Conservation (phyloP, 1,140 invertebrate species). For the Aradophagus sp. region DNA sequence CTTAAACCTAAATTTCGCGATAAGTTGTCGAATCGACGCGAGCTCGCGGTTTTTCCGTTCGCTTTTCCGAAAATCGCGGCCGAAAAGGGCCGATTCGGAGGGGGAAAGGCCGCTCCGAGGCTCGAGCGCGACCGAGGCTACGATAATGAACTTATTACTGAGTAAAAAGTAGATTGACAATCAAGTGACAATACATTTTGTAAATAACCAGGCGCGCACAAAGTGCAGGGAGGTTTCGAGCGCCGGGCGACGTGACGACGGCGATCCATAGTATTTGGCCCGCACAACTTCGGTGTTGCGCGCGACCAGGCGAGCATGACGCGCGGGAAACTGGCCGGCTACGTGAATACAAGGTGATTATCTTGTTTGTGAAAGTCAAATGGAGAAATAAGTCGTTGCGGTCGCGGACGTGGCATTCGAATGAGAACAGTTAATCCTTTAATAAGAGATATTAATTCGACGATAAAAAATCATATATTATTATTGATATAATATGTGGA, state of each 20-base stretch:
- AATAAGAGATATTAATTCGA: no score
- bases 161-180: conserved; percentile 71
- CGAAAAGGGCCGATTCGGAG: no score
- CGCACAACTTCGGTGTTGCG: conserved; percentile 62
- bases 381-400: conserved; percentile 9
- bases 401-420: not conserved
- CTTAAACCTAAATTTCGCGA: no score
- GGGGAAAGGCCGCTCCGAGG: no score
- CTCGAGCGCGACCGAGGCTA: conserved; percentile 24
- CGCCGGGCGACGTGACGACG: conserved; percentile 11
- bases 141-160: conserved; percentile 49
- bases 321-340: not conserved
- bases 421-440: no score
- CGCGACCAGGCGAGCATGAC: conserved; percentile 54
- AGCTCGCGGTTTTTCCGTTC: no score
- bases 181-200: conserved; percentile 73
- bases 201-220: conserved; percentile 63
- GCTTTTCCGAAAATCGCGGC: no score
- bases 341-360: conserved; percentile 33
- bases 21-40: no score
- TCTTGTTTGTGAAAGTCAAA: conserved; percentile 38
- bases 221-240: conserved; percentile 44
- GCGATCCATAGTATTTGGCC: conserved; percentile 57
- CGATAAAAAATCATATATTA: no score
- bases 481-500: no score